These are phyloP conservation scores for Adelognathus sp. DNA, from an alignment of 2,888 invertebrate species.

Conservation along the genomic window DNA sequence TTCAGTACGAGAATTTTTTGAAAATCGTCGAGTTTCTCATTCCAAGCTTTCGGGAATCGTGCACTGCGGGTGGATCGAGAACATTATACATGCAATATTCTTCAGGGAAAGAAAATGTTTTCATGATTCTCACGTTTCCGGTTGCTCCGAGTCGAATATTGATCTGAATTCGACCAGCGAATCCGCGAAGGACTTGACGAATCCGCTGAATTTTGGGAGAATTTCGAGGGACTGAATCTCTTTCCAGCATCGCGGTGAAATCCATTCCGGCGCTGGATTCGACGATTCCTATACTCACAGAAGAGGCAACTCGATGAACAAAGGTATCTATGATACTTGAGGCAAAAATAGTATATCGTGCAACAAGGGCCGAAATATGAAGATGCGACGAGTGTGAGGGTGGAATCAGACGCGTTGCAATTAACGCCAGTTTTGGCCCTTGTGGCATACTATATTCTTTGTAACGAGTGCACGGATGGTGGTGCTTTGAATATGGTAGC, in stretches of 20 bases:
- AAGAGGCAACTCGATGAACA: neutral
- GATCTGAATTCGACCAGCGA: conserved; percentile 83
- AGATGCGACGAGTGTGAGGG: too few species aligned
- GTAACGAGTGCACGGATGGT: too few species aligned
- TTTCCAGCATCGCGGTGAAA: conserved; percentile 90
- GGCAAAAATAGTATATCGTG: too few species aligned
- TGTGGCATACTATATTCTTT: too few species aligned
- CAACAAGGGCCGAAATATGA: too few species aligned
- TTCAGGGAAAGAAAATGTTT: too few species aligned
- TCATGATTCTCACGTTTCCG: conserved; percentile 83
- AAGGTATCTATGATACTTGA: too few species aligned
- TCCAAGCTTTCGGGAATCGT: conserved; percentile 86
- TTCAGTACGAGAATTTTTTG: conserved; percentile 91
- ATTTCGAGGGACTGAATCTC: conserved; percentile 89
- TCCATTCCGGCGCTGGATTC: conserved; percentile 92
- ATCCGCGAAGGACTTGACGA: conserved; percentile 84
- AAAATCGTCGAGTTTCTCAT: conserved; percentile 86
- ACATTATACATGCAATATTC: conserved; percentile 63
- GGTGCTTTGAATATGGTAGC: too few species aligned
- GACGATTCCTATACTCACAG: conserved; percentile 82
- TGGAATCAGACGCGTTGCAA: too few species aligned
- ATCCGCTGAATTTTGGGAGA: conserved; percentile 84
- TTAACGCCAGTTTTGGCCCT: too few species aligned
- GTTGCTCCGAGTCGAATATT: conserved; percentile 87
- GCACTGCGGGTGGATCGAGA: conserved; percentile 81